A percentile compares a stretch with the other conserved stretches of the same genome.
Evolutionary conservation across 2,113 vertebrate species (phyloP).

Genomic region (Azemiops feae): DNA sequence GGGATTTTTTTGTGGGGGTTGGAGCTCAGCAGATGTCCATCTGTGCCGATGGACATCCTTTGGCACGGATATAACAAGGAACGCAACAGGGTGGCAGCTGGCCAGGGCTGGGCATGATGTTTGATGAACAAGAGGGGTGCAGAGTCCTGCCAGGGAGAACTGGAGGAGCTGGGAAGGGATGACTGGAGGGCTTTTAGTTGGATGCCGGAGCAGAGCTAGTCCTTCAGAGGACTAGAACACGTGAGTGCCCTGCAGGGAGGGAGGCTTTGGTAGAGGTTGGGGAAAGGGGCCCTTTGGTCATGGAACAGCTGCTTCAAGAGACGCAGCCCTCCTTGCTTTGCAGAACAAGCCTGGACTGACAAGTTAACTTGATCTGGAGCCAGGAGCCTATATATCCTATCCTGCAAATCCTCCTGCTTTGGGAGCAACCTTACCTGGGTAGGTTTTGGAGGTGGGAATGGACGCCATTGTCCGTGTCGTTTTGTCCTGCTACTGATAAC

Average conservation of each 20-base stretch:
- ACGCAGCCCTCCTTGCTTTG: not conserved
- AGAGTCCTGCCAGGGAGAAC: not conserved
- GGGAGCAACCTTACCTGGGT: not conserved
- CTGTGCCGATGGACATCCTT: not conserved
- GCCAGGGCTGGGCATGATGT: not conserved
- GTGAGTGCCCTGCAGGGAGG: not conserved
- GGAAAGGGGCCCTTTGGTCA: not conserved
- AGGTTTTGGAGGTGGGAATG: not conserved
- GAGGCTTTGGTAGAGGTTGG: not conserved
- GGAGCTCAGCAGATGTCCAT: not conserved
- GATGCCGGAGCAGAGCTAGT: not conserved
- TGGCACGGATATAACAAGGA: not conserved
- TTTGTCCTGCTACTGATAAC: not conserved
- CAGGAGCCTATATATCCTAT: not conserved
- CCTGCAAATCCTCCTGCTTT: not conserved
- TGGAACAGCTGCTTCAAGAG: not conserved
- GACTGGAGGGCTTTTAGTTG: not conserved
- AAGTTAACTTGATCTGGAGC: not conserved
- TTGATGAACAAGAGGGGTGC: not conserved
- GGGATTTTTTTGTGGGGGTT: not conserved
- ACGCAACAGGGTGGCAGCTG: not conserved
- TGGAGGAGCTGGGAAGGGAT: not conserved
- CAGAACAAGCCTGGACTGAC: not conserved
- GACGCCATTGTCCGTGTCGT: not conserved
- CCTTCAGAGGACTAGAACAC: not conserved